A percentile compares a stretch with the other conserved stretches of the same genome.
Evolutionary conservation across 30 jellyfish, hydroid and myxozoan genomes (phyloP).

Genomic region (Aurelia sp.): DNA sequence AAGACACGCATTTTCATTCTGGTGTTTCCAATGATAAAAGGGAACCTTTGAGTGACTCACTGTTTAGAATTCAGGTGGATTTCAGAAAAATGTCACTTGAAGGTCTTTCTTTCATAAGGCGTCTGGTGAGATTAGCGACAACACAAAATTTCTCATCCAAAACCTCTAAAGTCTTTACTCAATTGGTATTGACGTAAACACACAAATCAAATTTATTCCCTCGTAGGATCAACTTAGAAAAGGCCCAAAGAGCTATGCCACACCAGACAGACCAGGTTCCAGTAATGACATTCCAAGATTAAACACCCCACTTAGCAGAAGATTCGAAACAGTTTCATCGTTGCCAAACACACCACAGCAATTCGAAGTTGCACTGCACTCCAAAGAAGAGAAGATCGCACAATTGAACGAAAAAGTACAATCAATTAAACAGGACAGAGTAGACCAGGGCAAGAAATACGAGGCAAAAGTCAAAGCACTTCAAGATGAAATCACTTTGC

Average conservation of each 20-base stretch:
- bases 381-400: neutral
- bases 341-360: neutral
- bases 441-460: slow-evolving; percentile 2
- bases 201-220: neutral
- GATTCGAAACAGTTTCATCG: slow-evolving; percentile 1
- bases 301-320: slow-evolving; percentile 1
- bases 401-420: slow-evolving; percentile 7
- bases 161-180: no score
- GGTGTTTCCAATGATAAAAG: no score
- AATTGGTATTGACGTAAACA: neutral
- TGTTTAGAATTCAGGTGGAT: no score
- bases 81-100: no score
- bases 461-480: slow-evolving; percentile 36
- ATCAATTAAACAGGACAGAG: slow-evolving; percentile 13
- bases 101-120: no score
- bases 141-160: no score
- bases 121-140: no score
- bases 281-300: neutral
- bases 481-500: slow-evolving; percentile 43
- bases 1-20: no score
- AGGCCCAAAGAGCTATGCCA: neutral
- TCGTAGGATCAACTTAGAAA: neutral
- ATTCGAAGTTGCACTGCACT: neutral
- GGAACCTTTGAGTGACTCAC: no score
- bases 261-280: slow-evolving; percentile 1